phyloP scores from a whole-genome alignment of 2,797 vertebrate genomes.

The Sebastes kiyomatsui region DNA sequence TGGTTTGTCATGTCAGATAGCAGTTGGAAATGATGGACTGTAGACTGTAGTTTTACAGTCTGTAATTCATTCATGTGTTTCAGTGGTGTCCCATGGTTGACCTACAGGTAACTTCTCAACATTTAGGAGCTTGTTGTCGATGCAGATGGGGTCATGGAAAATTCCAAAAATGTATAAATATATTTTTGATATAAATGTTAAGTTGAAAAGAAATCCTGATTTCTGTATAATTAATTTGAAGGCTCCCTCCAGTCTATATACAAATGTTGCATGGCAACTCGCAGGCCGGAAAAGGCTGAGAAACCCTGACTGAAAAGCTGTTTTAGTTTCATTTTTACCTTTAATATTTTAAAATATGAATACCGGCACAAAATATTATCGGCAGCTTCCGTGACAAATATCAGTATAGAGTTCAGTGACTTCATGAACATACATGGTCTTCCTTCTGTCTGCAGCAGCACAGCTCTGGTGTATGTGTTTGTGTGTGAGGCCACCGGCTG shows the following conservation, averaged over 20 bases:
- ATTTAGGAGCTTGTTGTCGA: neutral
- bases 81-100: neutral
- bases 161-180: neutral
- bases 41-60: neutral
- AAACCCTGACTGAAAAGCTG: neutral
- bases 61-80: neutral
- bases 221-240: neutral
- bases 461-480: neutral
- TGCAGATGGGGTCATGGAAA: too few species aligned
- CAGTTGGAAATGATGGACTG: neutral
- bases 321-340: neutral
- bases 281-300: neutral
- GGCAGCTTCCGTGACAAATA: neutral
- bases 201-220: neutral
- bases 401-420: neutral
- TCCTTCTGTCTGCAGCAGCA: neutral
- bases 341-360: neutral
- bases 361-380: neutral
- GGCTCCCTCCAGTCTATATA: neutral
- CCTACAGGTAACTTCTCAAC: neutral
- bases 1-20: neutral
- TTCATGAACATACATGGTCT: neutral
- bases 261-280: neutral
- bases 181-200: neutral
- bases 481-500: neutral